phyloP scores from a whole-genome alignment of 2,888 invertebrate genomes.

The Brachyopa scutellaris region DNA sequence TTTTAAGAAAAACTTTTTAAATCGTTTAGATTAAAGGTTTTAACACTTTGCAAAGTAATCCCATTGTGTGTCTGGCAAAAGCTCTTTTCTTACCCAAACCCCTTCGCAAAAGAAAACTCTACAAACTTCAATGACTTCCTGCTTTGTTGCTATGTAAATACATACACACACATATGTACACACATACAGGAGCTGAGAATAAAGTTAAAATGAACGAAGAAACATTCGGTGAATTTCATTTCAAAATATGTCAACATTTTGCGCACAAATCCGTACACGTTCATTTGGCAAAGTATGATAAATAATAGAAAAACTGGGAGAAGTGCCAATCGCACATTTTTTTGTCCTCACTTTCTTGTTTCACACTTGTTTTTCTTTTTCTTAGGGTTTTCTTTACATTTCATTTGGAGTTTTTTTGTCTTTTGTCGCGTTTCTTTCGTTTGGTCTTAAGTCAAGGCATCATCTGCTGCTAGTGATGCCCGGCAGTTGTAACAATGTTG shows the following conservation, averaged over 20 bases:
- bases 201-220: background rate
- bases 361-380: constrained; percentile 50
- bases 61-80: background rate
- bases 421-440: constrained; percentile 6
- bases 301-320: constrained; percentile 39
- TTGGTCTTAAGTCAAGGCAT: constrained; percentile 40
- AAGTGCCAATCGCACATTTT: constrained; percentile 57
- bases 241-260: constrained; percentile 39
- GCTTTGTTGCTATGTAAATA: constrained; percentile 41
- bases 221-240: constrained; percentile 26
- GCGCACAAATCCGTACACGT: constrained; percentile 23
- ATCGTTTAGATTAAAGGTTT: too few species aligned
- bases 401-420: background rate
- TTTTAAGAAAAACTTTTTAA: too few species aligned
- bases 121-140: constrained; percentile 58
- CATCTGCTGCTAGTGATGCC: constrained; percentile 55
- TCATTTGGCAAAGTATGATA: constrained; percentile 37
- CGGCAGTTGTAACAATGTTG: constrained; percentile 56
- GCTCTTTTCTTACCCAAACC: background rate
- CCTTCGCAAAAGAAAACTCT: constrained; percentile 30
- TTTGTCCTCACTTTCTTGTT: constrained; percentile 35
- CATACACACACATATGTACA: background rate
- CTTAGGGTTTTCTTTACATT: background rate
- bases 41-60: constrained; percentile 25
- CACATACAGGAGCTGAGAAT: background rate